These are phyloP conservation scores for Pimephales promelas DNA, from an alignment of 2,113 vertebrate genomes.

Conservation along the genomic window DNA sequence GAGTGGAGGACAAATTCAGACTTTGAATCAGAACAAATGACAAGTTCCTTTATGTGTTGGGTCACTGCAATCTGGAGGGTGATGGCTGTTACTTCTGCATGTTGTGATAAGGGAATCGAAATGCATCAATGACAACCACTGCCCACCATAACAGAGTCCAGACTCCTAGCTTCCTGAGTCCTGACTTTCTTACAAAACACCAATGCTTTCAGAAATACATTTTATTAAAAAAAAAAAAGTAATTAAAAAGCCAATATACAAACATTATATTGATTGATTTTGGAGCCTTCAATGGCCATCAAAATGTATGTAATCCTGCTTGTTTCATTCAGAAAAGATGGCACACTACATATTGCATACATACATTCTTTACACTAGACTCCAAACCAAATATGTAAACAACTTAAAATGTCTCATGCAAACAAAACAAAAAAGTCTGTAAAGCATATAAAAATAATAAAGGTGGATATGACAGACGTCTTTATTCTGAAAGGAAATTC, in stretches of 20 bases:
- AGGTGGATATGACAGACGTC: not conserved
- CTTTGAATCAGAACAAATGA: no score
- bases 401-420: not conserved
- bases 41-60: no score
- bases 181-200: no score
- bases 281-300: no score
- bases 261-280: not conserved
- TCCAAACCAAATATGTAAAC: not conserved
- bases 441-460: not conserved
- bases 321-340: not conserved
- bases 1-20: no score
- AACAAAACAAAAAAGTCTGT: no score
- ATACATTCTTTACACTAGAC: not conserved
- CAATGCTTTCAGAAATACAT: not conserved
- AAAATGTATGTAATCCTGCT: not conserved
- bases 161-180: no score
- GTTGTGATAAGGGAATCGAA: no score
- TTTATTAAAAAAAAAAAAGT: not conserved
- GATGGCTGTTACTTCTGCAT: no score
- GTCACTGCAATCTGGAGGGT: no score
- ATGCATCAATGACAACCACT: no score
- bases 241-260: not conserved
- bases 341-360: not conserved
- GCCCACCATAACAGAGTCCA: no score
- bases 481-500: not conserved